Evolutionary conservation across 1,140 invertebrate genomes (phyloP), one percentile per base, ranked within the genome.

Genomic region (Drosophila oshimai): DNA sequence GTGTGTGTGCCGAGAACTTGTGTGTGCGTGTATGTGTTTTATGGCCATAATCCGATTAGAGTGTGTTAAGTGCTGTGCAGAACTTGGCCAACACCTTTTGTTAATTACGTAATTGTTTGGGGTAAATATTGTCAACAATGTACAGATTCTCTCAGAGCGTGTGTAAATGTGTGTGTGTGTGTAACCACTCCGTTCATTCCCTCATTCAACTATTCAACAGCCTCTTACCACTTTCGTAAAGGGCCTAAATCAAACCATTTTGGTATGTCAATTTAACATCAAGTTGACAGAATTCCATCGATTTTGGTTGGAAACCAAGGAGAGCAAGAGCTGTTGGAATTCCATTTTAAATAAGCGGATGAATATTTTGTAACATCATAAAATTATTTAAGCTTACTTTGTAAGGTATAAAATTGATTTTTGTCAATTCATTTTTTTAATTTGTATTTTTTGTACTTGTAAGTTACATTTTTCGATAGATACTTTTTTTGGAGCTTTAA

Each of bases 91-190:
- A 77, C 78, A 84, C 75, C 55, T 72, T 80, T 87, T 84, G 80
- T 87, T 84, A 87, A 75, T 80, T 87, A 71, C 73, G 76, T 71
- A 87, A 84, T 84, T 84, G 68, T 71, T 65, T 71, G 44, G 46
- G 68, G 64, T 71, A 71, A 71, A 71, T 71, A 71, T 65, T 65
- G 61, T 65, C 61, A 64, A 65, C 61, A 65, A 39, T 62, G 47
- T 39, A 47, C 33, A 28, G 9, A 47, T 22, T 71, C 44, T 15
- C n/a, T n/a, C n/a, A n/a, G n/a, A n/a, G n/a, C n/a, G n/a, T n/a
- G n/a, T n/a, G n/a, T n/a, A n/a, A n/a, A 18, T 34, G 5, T 26
- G 41, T 6, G 34, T 42, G 64, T 69, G 51, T 47, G 42, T 26
- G 7, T 6, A 44, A 18, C 29, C 51, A 58, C 42, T 70, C 57